phyloP scores from a whole-genome alignment of 2,113 vertebrate genomes.

The Ploceus nigricollis region DNA sequence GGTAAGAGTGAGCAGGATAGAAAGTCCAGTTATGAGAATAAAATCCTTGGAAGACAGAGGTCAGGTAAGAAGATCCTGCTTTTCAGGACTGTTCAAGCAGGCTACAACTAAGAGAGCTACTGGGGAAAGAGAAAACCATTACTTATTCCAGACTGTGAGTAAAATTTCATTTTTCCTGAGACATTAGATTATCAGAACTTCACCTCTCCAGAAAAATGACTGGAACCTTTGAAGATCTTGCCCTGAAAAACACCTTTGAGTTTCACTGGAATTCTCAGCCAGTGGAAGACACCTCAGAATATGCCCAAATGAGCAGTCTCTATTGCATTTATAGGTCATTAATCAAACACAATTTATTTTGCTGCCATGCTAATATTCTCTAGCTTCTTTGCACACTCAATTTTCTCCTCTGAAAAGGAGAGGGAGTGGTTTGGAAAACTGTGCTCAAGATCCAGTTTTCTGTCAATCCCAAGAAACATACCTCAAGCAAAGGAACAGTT shows the following conservation, averaged over 20 bases:
- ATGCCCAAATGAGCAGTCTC: neutral
- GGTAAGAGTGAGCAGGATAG: neutral
- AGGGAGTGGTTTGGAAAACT: neutral
- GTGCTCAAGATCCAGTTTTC: neutral
- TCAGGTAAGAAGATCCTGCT: neutral
- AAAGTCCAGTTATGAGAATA: neutral
- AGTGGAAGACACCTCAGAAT: neutral
- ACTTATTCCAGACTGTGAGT: neutral
- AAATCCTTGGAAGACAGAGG: neutral
- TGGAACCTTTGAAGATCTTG: neutral
- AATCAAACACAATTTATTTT: neutral
- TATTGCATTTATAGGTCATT: neutral
- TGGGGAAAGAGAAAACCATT: neutral
- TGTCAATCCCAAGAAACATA: neutral
- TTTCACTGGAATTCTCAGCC: neutral
- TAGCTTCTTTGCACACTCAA: neutral
- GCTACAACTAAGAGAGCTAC: neutral
- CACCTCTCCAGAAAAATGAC: neutral
- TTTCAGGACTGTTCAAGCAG: neutral
- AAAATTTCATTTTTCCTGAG: neutral
- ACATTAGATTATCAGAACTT: neutral
- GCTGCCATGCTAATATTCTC: neutral
- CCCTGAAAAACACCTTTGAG: neutral
- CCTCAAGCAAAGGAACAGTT: constrained; percentile 33
- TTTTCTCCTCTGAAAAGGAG: neutral